Percentiles rank a stretch among this genome's conserved stretches.
Evolutionary conservation across 2,888 invertebrate species (phyloP).

Genomic region (Sphecodes monilicornis): DNA sequence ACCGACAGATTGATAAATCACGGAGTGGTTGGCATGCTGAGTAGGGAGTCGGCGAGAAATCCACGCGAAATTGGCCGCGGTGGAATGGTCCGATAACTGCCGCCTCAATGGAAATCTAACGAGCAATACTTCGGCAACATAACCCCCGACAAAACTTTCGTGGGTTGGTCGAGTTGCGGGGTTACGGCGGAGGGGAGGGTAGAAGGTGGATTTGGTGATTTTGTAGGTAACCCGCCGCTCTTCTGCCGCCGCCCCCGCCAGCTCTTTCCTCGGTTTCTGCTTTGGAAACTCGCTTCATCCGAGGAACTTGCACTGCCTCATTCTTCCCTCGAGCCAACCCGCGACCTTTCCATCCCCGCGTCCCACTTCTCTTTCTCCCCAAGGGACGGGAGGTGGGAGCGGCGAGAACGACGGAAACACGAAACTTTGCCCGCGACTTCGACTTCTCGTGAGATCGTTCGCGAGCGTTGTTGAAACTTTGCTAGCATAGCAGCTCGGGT

Average conservation of each 20-base stretch:
- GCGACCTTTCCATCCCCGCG: slow-evolving; percentile 29
- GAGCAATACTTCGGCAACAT: slow-evolving; percentile 65
- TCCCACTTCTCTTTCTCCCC: not conserved
- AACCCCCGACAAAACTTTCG: slow-evolving; percentile 63
- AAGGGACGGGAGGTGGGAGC: not conserved
- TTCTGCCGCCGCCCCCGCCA: slow-evolving; percentile 9
- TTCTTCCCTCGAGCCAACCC: slow-evolving; percentile 66
- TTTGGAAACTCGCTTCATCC: slow-evolving; percentile 64
- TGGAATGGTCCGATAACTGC: slow-evolving; percentile 54
- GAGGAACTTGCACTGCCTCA: slow-evolving; percentile 59
- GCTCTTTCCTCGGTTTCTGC: slow-evolving; percentile 41
- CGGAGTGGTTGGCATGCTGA: slow-evolving; percentile 4
- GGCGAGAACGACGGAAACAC: slow-evolving; percentile 57
- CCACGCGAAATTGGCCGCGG: not conserved
- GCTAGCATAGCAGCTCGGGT: slow-evolving; percentile 52
- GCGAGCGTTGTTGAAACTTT: slow-evolving; percentile 68
- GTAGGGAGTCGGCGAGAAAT: slow-evolving; percentile 7
- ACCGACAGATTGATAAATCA: slow-evolving; percentile 17
- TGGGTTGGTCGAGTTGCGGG: slow-evolving; percentile 24
- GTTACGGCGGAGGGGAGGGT: not conserved
- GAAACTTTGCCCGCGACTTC: slow-evolving; percentile 69
- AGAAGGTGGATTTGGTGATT: slow-evolving; percentile 58
- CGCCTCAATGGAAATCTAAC: slow-evolving; percentile 69
- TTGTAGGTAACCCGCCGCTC: slow-evolving; percentile 52
- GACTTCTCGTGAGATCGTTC: slow-evolving; percentile 68